Base-by-base conservation (phyloP, 2,113 vertebrate species). In the Cynopterus brachyotis region DNA sequence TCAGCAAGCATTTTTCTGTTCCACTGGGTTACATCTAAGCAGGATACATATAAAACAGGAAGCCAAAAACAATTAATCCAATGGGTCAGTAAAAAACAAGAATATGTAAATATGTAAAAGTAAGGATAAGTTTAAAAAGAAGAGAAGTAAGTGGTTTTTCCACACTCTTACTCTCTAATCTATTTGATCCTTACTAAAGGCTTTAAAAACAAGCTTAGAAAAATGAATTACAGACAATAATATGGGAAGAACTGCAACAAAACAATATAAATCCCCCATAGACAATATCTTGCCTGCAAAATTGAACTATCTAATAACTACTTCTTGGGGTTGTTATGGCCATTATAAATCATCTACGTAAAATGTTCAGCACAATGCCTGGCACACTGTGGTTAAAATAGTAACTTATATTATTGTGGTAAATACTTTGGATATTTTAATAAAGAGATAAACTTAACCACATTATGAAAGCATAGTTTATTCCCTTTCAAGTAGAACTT, bases 21-120 rank as follows among this genome's bases (percentile, higher is more conserved):
- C 4, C 9, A 40, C 2, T 55, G 16, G 26, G 17, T 78, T 76
- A 89, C 55, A 66, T 95, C 60, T 50, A 76, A 42, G 20, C 35
- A 88, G 81, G 47, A 95, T 24, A 94, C n/a, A 92, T 3, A 81
- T 6, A 83, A 55, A 96, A 88, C 19, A 72, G 42, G 6, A 92
- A 72, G 73, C 28, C 64, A 62, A 85, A 94, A 40, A 37, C 4
- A 9, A 88, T 37, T 40, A 93, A 91, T 69, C 57, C 53, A 88
- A 45, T 26, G 8, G n/a, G 11, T 78, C 70, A 53, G 6, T 93
- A 50, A 91, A 92, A 93, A 64, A 83, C 26, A 10, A 89, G 5
- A 93, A 55, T 35, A 69, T 10, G 19, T 32, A 83, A 50, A 80
- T 35, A 13, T 84, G 59, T 64, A 45, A 93, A 87, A 87, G 37